Evolutionary conservation across 2,113 vertebrate genomes (phyloP), one percentile per base, ranked within the genome.

Genomic region (Typhlomys cinereus): DNA sequence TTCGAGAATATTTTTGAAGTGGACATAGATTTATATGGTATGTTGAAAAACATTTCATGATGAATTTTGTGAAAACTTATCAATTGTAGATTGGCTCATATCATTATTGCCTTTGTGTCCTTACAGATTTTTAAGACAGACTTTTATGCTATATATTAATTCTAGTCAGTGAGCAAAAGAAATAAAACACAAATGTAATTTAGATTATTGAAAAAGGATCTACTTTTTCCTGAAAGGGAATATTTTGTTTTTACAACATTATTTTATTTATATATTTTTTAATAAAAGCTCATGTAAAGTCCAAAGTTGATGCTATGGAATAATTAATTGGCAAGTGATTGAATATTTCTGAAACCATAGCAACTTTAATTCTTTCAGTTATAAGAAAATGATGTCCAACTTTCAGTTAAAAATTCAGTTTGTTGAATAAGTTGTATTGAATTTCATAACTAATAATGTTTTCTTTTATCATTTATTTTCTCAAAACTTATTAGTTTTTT

Each of bases 151-250:
- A 14, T 66, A 34, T 80, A 90, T 39, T 64, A 75, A 85, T 92
- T 96, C 83, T 88, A 36, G 0, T 95, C 92, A 92, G 57, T 89
- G 95, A 89, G 59, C 2, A 8, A 41, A 92, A 85, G 18, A 90
- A 95, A 88, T 66, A 12, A 67, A 82, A 73, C 73, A 62, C 79
- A 64, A 91, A 91, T 71, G 71, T 89, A 97, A 90, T 69, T 62
- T 96, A 95, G 34, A 92, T 90, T 92, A 96, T 96, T 95, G 95
- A 81, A 83, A 92, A 95, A 46, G 50, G 23, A 91, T 91, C 36
- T 92, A 82, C n/a, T 92, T 48, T 69, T 78, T 61, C 62, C 95
- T 89, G 21, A 73, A 91, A 62, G 87, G 88, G 93, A 94, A 78
- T 36, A 81, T 79, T 81, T 96, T 91, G 48, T 84, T 85, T 97